These are phyloP conservation scores for Pedionomus torquatus DNA, from an alignment of 2,113 vertebrate genomes.

Conservation along the genomic window DNA sequence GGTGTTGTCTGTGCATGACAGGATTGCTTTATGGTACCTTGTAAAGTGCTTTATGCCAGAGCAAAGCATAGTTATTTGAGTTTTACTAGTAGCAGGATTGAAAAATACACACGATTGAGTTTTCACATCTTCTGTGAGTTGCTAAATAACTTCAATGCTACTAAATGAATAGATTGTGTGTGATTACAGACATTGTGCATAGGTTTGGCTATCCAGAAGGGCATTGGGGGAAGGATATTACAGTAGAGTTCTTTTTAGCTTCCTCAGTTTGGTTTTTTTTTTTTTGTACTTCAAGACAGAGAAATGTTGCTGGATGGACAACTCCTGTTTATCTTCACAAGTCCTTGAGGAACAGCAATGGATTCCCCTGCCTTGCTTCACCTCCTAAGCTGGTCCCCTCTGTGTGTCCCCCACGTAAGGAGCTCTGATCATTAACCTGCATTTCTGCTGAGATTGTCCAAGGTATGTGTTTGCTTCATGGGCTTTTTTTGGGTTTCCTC, in stretches of 20 bases:
- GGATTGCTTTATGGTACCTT: not conserved
- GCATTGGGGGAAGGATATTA: not conserved
- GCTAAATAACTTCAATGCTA: not conserved
- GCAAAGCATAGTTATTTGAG: not conserved
- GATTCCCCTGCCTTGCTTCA: not conserved
- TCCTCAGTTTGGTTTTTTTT: not conserved
- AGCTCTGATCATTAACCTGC: not conserved
- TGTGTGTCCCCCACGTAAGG: accelerated
- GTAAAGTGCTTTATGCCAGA: not conserved
- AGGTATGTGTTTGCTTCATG: not conserved
- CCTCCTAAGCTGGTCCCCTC: not conserved
- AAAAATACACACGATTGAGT: not conserved
- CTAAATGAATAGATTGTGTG: not conserved
- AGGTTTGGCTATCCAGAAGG: not conserved
- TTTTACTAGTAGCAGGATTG: not conserved
- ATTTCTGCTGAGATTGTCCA: not conserved
- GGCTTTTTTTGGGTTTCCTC: not conserved
- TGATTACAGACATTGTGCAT: not conserved
- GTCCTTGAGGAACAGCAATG: not conserved
- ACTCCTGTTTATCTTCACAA: not conserved
- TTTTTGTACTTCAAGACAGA: not conserved
- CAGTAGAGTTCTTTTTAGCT: not conserved
- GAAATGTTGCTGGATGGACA: not conserved
- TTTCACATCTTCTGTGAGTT: not conserved
- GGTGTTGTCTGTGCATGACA: not conserved